Evolutionary conservation across 2,888 invertebrate species (phyloP), one percentile per base, ranked within the genome.

Genomic region (Apamea monoglypha): DNA sequence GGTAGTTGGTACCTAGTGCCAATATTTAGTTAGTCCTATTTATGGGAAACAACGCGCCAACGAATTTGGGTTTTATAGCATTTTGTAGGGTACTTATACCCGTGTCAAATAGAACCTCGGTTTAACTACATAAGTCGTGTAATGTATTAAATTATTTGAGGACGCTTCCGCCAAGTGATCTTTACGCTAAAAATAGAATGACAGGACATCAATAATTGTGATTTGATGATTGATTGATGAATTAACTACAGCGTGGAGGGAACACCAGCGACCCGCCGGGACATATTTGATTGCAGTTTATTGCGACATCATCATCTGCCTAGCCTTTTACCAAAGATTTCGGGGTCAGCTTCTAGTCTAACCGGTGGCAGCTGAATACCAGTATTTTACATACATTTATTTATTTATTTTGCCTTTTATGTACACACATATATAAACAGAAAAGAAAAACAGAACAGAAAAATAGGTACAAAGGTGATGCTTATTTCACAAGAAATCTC

Each of bases 191-290:
- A 70, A 66, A 78, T 66, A 84, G 50, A 69, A 59, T 36, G 84
- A 70, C 81, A 36, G 80, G 72, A 82, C 80, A 73, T 73, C 47
- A 80, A 79, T 68, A 16, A 72, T 79, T 66, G 59, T 32, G 64
- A 50, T 84, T 78, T 44, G 32, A 70, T 70, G 59, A 83, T 76
- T 76, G 68, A 64, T 68, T 64, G 74, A 76, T 63, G 25, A 81
- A 70, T 70, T 40, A 78, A 66, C 70, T 61, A 40, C 50, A 18
- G 40, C 47, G 6, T 16, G 47, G 64, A 70, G 69, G 83, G 77
- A 75, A 10, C 80, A 6, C 50, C 32, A 7, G n/a, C 66, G 18
- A 16, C 18, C 82, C 21, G 50, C 16, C 56, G 1, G 16, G 3
- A 25, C 44, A 40, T 1, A 44, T 40, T 53, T 29, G 6, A 64